Evolutionary conservation across 2,888 invertebrate genomes (phyloP).

Genomic region (Tipula vernalis): DNA sequence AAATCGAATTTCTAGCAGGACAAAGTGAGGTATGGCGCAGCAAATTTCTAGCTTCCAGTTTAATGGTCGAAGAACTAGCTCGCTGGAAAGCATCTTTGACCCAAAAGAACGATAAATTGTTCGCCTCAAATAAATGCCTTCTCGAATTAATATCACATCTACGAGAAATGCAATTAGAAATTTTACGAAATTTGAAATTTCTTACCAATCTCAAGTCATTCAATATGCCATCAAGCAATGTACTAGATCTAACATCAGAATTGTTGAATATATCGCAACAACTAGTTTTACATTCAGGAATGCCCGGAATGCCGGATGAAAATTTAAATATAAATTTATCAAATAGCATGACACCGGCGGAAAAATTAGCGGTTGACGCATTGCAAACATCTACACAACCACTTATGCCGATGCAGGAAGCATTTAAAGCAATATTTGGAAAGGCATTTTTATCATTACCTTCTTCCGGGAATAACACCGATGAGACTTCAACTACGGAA

Average conservation of each 20-base stretch:
- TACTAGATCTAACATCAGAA: slow-evolving; percentile 31
- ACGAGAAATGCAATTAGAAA: slow-evolving; percentile 33
- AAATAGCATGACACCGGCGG: slow-evolving; percentile 29
- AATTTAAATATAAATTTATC: slow-evolving; percentile 26
- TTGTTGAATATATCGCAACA: slow-evolving; percentile 34
- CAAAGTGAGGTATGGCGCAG: slow-evolving; percentile 95
- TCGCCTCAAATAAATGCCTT: slow-evolving; percentile 30
- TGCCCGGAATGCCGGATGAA: slow-evolving; percentile 30
- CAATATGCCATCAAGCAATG: slow-evolving; percentile 31
- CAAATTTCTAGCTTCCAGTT: slow-evolving; percentile 88
- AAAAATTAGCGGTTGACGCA: slow-evolving; percentile 30
- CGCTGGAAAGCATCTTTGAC: slow-evolving; percentile 70
- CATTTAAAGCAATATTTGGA: slow-evolving; percentile 31
- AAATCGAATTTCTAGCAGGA: slow-evolving; percentile 84
- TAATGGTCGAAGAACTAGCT: slow-evolving; percentile 87
- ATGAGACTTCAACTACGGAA: not conserved
- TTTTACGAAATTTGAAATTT: slow-evolving; percentile 32
- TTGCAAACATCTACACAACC: slow-evolving; percentile 31
- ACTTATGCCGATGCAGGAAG: slow-evolving; percentile 33
- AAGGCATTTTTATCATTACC: slow-evolving; percentile 22
- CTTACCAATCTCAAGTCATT: slow-evolving; percentile 30
- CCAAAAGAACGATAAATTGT: slow-evolving; percentile 37
- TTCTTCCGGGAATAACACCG: not conserved
- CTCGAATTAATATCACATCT: slow-evolving; percentile 31
- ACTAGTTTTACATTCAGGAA: slow-evolving; percentile 33